These are phyloP conservation scores for Cryptus viduatorius DNA, from an alignment of 2,888 invertebrate genomes.

Conservation along the genomic window DNA sequence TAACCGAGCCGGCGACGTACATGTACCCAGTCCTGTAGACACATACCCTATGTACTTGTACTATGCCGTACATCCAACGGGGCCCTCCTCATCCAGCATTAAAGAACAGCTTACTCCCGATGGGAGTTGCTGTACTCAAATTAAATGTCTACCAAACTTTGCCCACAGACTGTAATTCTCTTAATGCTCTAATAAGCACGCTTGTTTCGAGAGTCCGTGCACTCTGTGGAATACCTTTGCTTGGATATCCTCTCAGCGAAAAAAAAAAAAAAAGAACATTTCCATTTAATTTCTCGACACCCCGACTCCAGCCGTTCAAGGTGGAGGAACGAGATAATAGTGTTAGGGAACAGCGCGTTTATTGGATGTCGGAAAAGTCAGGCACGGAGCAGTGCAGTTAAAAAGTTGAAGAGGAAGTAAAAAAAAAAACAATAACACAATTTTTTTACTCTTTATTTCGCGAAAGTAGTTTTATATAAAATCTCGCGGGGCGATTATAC, in stretches of 20 bases:
- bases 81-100: neutral
- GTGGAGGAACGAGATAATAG: slow-evolving; percentile 20
- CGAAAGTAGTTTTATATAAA: no score
- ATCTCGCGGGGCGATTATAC: neutral
- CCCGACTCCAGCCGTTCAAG: neutral
- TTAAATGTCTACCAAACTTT: slow-evolving; percentile 40
- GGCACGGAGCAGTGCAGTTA: neutral
- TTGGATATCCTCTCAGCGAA: neutral
- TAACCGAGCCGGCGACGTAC: neutral
- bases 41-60: neutral
- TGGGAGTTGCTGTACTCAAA: slow-evolving; percentile 12
- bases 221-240: neutral
- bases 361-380: neutral
- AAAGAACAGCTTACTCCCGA: slow-evolving; percentile 32
- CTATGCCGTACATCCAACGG: neutral
- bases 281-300: slow-evolving; percentile 35
- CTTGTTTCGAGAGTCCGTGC: slow-evolving; percentile 29
- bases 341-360: neutral
- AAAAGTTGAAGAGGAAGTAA: neutral
- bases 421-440: no score
- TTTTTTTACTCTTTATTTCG: neutral
- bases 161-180: slow-evolving; percentile 30
- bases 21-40: no score
- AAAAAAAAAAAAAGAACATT: slow-evolving; percentile 43
- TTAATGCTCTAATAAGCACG: slow-evolving; percentile 39